These are phyloP conservation scores for Lineus longissimus DNA, from an alignment of 1,140 invertebrate species.

Conservation along the genomic window DNA sequence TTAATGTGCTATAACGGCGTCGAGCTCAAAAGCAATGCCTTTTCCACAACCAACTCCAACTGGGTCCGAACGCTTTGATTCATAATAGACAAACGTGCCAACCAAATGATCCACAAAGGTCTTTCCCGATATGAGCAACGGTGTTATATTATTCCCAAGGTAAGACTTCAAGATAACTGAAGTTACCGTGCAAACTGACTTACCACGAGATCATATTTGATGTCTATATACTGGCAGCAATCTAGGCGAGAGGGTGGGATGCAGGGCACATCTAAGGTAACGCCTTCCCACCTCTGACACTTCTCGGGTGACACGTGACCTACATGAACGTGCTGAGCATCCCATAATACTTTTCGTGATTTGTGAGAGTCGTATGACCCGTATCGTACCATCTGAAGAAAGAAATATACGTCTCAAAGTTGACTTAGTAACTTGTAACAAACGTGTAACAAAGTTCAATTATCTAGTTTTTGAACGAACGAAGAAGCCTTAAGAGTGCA, in stretches of 20 bases:
- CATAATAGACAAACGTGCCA: no score
- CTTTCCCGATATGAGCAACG: neutral
- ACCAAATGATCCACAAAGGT: no score
- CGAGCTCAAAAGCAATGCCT: no score
- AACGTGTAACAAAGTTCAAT: neutral
- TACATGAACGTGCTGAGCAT: neutral
- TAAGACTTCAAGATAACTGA: no score
- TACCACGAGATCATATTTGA: slow-evolving; percentile 7
- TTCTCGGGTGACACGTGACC: neutral
- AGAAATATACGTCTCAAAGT: neutral
- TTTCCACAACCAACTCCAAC: no score
- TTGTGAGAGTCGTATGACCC: neutral
- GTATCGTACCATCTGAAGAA: neutral
- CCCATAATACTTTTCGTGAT: slow-evolving; percentile 3
- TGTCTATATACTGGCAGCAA: slow-evolving; percentile 1
- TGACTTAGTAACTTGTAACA: neutral
- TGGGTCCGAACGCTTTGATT: no score
- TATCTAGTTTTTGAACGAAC: neutral
- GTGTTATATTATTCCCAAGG: neutral
- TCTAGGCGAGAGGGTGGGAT: neutral
- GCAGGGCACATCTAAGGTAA: neutral
- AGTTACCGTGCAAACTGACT: neutral
- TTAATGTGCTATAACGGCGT: no score
- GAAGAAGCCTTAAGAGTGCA: neutral
- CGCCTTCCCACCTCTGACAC: neutral